Evolutionary conservation across 2,113 vertebrate species (phyloP).

Genomic region (Ahaetulla prasina): DNA sequence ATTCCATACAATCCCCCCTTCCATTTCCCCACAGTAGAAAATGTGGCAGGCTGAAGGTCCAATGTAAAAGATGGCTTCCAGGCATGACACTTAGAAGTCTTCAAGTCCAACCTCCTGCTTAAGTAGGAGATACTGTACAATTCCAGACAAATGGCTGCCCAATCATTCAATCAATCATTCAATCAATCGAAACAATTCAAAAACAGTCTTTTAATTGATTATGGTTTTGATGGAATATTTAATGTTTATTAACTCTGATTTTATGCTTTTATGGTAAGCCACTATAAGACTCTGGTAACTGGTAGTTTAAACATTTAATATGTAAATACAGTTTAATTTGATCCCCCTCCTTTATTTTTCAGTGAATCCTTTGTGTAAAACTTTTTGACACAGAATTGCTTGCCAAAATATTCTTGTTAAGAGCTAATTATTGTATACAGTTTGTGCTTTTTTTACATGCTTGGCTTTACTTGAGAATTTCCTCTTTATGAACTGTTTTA

Average conservation of each 20-base stretch:
- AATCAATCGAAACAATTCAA: background rate
- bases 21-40: too few species aligned
- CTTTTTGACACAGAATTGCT: background rate
- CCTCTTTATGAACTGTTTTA: slow-evolving; percentile 56
- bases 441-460: slow-evolving; percentile 44
- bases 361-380: slow-evolving; percentile 29
- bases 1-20: too few species aligned
- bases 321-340: background rate
- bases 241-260: background rate
- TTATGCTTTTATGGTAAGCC: background rate
- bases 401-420: slow-evolving; percentile 40
- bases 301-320: background rate
- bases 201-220: background rate
- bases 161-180: background rate
- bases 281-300: background rate
- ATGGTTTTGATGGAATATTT: background rate
- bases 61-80: too few species aligned
- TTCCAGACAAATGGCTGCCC: background rate
- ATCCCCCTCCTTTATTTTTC: background rate
- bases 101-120: background rate
- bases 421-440: slow-evolving; percentile 24
- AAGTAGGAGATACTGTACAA: background rate
- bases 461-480: slow-evolving; percentile 37
- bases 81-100: background rate
- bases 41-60: too few species aligned